These are phyloP conservation scores for Ptycholaimellus sp. DNA, from an alignment of 2,888 invertebrate species.

Conservation along the genomic window DNA sequence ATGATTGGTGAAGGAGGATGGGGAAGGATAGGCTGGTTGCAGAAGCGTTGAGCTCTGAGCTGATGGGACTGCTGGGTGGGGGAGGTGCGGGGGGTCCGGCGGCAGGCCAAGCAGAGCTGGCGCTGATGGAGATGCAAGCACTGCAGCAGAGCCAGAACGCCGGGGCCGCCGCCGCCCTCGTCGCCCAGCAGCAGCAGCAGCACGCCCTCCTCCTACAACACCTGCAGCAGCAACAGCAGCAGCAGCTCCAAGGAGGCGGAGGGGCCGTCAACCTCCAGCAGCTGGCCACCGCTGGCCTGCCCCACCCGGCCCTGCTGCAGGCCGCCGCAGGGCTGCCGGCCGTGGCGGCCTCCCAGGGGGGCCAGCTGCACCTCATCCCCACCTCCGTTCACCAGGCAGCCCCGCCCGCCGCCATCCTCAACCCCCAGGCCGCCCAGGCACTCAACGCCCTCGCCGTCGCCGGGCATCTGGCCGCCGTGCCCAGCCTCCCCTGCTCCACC, in stretches of 20 bases:
- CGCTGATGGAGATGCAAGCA: too few species aligned
- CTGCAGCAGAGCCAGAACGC: too few species aligned
- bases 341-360: background rate
- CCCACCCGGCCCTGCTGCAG: slow-evolving; percentile 11
- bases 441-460: slow-evolving; percentile 35
- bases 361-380: too few species aligned
- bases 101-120: too few species aligned
- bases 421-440: slow-evolving; percentile 10
- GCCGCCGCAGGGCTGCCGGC: slow-evolving; percentile 6
- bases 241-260: background rate
- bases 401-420: slow-evolving; percentile 12
- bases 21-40: too few species aligned
- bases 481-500: slow-evolving; percentile 44
- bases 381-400: slow-evolving; percentile 9
- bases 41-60: too few species aligned
- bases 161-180: background rate
- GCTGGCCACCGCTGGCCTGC: slow-evolving; percentile 16
- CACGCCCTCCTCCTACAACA: background rate
- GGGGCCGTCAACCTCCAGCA: background rate
- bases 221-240: slow-evolving; percentile 4
- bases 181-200: slow-evolving; percentile 1
- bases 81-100: too few species aligned
- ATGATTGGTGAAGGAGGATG: too few species aligned
- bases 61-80: too few species aligned
- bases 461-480: slow-evolving; percentile 91